Evolutionary conservation across 1,140 invertebrate species (phyloP).

Genomic region (Drosophila cardini): DNA sequence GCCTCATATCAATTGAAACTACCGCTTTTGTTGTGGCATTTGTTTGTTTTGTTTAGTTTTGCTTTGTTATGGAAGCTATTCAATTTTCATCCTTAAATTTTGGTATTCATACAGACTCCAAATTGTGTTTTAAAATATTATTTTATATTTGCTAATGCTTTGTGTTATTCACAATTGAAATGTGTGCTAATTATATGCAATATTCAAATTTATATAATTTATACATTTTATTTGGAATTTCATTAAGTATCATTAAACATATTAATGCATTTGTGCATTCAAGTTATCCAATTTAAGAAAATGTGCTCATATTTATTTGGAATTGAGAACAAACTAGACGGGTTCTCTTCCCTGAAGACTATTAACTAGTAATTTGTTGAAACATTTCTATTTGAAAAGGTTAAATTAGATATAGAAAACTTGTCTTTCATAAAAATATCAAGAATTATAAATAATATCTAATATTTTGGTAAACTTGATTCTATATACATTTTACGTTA

Average conservation of each 20-base stretch:
- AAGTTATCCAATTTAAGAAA: too few relatives aligned
- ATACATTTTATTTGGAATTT: too few relatives aligned
- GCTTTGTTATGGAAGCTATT: slow-evolving; percentile 7
- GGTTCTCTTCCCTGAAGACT: too few relatives aligned
- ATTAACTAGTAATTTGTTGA: background rate
- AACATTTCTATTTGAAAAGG: slow-evolving; percentile 4
- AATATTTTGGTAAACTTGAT: slow-evolving; percentile 2
- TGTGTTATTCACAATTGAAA: background rate
- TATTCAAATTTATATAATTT: too few relatives aligned
- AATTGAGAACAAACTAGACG: too few relatives aligned
- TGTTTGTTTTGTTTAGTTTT: slow-evolving; percentile 49
- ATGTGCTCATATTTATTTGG: too few relatives aligned
- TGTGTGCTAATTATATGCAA: too few relatives aligned
- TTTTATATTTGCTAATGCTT: background rate
- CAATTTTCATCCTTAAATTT: slow-evolving; percentile 13
- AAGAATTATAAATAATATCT: background rate
- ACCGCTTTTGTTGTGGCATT: slow-evolving; percentile 52
- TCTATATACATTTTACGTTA: slow-evolving; percentile 1
- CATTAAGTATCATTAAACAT: too few relatives aligned
- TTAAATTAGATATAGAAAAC: background rate
- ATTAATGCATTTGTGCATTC: too few relatives aligned
- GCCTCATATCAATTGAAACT: slow-evolving; percentile 74
- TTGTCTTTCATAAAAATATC: background rate
- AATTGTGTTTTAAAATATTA: background rate
- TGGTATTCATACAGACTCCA: background rate